Evolutionary conservation across 1,140 invertebrate genomes (phyloP).

Genomic region (Sitophilus oryzae): DNA sequence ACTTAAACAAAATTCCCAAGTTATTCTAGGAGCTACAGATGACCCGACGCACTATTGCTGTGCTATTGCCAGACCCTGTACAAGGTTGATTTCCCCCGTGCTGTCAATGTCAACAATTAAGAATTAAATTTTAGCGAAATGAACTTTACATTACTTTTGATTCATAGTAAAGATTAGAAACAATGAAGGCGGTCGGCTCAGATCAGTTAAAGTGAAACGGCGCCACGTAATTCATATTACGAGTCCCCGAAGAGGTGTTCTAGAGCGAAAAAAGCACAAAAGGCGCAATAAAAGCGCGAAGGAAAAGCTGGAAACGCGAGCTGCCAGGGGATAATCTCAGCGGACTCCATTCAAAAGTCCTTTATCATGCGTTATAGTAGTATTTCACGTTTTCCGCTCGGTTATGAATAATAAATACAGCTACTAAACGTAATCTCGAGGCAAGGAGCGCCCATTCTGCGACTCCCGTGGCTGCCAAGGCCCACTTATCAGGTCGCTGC

Average conservation of each 20-base stretch:
- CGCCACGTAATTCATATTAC: too few relatives aligned
- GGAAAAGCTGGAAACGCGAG: conserved; percentile 8
- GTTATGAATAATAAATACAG: conserved; percentile 45
- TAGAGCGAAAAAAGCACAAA: conserved; percentile 10
- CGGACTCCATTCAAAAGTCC: conserved; percentile 37
- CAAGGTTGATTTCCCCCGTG: too few relatives aligned
- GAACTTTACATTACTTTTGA: too few relatives aligned
- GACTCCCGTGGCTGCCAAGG: conserved; percentile 29
- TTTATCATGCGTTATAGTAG: conserved; percentile 42
- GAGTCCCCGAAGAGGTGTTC: not conserved
- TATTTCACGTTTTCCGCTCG: conserved; percentile 39
- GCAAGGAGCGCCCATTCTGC: conserved; percentile 36
- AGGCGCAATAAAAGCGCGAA: conserved; percentile 18
- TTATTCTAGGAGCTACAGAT: too few relatives aligned
- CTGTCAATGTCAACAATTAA: too few relatives aligned
- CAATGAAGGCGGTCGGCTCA: too few relatives aligned
- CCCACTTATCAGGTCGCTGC: conserved; percentile 41
- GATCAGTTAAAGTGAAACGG: too few relatives aligned
- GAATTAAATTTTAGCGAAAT: too few relatives aligned
- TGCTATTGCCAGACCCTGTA: too few relatives aligned
- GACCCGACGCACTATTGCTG: too few relatives aligned
- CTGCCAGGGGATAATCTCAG: conserved; percentile 36
- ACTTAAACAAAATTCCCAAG: too few relatives aligned
- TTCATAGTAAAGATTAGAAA: too few relatives aligned
- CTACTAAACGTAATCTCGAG: conserved; percentile 40